These are phyloP conservation scores for Eciton burchellii DNA, from an alignment of 1,140 invertebrate genomes.

Conservation along the genomic window DNA sequence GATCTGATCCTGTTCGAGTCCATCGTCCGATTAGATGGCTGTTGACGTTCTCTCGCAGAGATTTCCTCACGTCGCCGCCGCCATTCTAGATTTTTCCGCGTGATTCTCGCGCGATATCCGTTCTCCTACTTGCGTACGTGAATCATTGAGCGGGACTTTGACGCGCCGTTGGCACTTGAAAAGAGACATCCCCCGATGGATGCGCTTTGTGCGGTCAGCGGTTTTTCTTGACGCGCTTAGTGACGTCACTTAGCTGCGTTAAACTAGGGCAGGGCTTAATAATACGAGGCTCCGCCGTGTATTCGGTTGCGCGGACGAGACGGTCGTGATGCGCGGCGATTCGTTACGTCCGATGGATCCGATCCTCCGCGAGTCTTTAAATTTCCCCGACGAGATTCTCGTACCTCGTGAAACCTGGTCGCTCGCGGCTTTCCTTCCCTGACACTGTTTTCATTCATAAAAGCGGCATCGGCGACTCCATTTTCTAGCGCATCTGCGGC, in stretches of 20 bases:
- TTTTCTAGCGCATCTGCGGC: slow-evolving; percentile 62
- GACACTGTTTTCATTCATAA: slow-evolving; percentile 66
- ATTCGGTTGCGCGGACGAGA: slow-evolving; percentile 40
- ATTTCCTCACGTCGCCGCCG: slow-evolving; percentile 3
- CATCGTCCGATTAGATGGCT: slow-evolving; percentile 1
- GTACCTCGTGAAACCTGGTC: slow-evolving; percentile 25
- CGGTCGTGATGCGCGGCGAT: not conserved
- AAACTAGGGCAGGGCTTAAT: slow-evolving; percentile 55
- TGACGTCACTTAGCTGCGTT: slow-evolving; percentile 52
- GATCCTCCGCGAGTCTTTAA: slow-evolving; percentile 9
- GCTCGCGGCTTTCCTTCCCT: slow-evolving; percentile 46
- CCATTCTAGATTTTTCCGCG: not conserved
- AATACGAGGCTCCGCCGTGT: slow-evolving; percentile 22
- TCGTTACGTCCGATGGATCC: not conserved
- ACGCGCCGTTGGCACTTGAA: slow-evolving; percentile 20
- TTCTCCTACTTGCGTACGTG: slow-evolving; percentile 9
- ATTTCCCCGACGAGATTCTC: slow-evolving; percentile 33
- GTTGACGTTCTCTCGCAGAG: not conserved
- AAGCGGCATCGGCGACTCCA: slow-evolving; percentile 69
- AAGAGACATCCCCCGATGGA: slow-evolving; percentile 18
- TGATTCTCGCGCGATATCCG: not conserved
- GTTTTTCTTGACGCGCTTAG: slow-evolving; percentile 48
- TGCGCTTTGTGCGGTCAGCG: slow-evolving; percentile 35
- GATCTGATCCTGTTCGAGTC: no score
- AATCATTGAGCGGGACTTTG: slow-evolving; percentile 4